Conservation (phyloP, 2,888 invertebrate genomes). For the Stenodera caucasica region DNA sequence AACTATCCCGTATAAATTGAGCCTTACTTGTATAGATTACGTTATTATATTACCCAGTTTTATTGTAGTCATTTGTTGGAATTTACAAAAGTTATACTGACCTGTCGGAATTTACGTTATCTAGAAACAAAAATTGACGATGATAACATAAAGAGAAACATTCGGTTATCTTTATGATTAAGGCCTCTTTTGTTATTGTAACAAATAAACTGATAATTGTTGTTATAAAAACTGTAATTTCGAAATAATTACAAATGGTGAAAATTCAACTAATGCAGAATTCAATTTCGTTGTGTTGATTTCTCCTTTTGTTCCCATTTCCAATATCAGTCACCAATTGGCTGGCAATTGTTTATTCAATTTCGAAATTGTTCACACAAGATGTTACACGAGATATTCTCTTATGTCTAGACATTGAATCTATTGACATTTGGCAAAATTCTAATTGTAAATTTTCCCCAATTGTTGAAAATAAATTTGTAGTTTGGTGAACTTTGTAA, state of each 20-base stretch:
- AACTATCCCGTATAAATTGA: constrained; percentile 28
- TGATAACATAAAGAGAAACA: not conserved
- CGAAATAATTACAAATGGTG: not conserved
- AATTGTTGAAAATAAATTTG: not conserved
- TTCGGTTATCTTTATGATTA: not conserved
- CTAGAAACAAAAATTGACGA: no score
- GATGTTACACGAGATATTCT: not conserved
- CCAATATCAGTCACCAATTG: not conserved
- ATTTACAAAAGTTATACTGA: not conserved
- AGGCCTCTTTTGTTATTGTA: not conserved
- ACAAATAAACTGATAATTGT: not conserved
- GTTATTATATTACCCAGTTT: not conserved
- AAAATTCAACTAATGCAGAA: no score
- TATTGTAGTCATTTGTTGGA: no score
- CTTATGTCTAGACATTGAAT: constrained; percentile 2
- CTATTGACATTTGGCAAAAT: not conserved
- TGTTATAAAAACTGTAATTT: no score
- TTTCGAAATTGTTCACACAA: not conserved
- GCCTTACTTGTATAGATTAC: constrained; percentile 32
- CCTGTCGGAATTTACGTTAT: not conserved
- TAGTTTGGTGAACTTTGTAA: not conserved
- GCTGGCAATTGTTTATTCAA: not conserved
- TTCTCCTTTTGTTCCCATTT: not conserved
- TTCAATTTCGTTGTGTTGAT: not conserved
- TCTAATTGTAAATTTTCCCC: constrained; percentile 2